Percentiles rank a stretch among this genome's conserved stretches.
Conservation (phyloP, 2,888 invertebrate genomes). For the Archaeoteleia sp. region DNA sequence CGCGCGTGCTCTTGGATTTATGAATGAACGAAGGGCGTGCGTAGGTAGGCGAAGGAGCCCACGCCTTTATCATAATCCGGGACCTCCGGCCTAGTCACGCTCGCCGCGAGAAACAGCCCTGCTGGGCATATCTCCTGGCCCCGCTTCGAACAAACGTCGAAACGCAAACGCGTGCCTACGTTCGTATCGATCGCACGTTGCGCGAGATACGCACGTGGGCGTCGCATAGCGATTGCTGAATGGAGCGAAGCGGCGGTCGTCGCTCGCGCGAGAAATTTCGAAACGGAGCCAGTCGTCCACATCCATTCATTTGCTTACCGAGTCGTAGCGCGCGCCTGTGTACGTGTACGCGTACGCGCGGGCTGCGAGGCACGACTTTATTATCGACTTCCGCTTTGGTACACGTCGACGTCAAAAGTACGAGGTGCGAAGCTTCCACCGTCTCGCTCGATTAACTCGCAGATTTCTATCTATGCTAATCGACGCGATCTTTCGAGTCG, state of each 20-base stretch:
- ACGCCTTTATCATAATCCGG: constrained; percentile 74
- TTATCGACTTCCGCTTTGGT: constrained; percentile 16
- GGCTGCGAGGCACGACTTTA: not conserved
- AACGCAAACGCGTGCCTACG: constrained; percentile 49
- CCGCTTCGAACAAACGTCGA: constrained; percentile 31
- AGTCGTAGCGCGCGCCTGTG: constrained; percentile 14
- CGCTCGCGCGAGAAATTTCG: constrained; percentile 27
- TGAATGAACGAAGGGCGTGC: constrained; percentile 63
- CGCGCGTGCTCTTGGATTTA: constrained; percentile 59
- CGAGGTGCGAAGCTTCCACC: not conserved
- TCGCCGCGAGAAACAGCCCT: constrained; percentile 61
- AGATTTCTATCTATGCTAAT: too few relatives aligned
- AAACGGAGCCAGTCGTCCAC: constrained; percentile 39
- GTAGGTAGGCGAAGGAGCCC: constrained; percentile 66
- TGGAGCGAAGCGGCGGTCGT: constrained; percentile 34
- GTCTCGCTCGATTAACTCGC: too few relatives aligned
- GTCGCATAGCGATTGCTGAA: constrained; percentile 49
- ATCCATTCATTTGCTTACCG: constrained; percentile 43
- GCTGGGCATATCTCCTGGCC: constrained; percentile 56
- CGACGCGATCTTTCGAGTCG: too few relatives aligned
- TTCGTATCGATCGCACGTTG: constrained; percentile 42
- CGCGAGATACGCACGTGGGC: constrained; percentile 47
- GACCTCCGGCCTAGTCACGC: constrained; percentile 70
- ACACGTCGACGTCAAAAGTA: not conserved
- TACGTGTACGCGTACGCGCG: constrained; percentile 19